Base-by-base conservation (phyloP, 2,888 invertebrate species). In the Abrostola tripartita region DNA sequence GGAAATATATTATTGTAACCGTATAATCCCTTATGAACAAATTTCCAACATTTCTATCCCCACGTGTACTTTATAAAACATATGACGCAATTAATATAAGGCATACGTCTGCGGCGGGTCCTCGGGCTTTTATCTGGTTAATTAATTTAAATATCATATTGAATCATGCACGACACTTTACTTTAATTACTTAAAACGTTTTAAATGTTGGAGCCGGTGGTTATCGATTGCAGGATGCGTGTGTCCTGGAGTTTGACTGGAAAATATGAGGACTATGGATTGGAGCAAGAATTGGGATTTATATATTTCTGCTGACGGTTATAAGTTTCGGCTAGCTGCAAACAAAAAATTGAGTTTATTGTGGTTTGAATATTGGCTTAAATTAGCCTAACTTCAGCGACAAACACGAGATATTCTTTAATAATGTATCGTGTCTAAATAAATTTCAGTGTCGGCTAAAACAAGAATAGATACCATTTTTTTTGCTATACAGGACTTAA, bases 81-180 rank as follows among this genome's bases (percentile, higher is more conserved):
- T 69, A 67, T 61, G 63, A 65, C 8, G 79, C 65, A 61, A 77
- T 78, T 78, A 69, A 65, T 75, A 76, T 72, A 75, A 73, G 68
- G 71, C 71, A 72, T 66, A 58, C 72, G 71, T 68, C 55, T 61
- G 63, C 64, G 61, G 57, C 59, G 58, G 63, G 65, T 72, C 63
- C 65, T 65, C 68, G 57, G 54, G 71, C 77, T 71, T 82, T 77
- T 83, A 84, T 83, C 81, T 81, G 38, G 61, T 52, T 70, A 69
- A 85, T 85, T 83, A 82, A 85, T 85, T 81, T 79, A 77, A 74
- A 78, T 72, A 79, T 83, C 74, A 75, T 71, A 71, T 69, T 78
- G 76, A 75, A 72, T 69, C 74, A 79, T 68, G 71, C 61, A 65
- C 60, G 59, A 72, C 73, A 74, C 61, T 67, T 65, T 52, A 59